Evolutionary conservation across 2,113 vertebrate genomes (phyloP).

Genomic region (Sebastes schlegelii): DNA sequence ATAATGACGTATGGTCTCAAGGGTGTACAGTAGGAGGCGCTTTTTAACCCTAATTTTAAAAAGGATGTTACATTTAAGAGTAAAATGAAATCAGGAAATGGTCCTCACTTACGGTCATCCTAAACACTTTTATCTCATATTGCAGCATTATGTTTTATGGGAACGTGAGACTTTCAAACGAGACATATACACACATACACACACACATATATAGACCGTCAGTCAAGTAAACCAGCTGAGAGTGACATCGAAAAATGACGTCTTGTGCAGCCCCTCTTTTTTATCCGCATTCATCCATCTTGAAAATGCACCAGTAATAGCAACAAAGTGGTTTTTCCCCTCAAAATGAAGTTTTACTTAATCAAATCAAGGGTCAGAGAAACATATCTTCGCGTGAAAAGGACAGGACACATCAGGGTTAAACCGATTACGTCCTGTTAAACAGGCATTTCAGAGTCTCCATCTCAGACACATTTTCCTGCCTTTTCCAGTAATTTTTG

Average conservation of each 20-base stretch:
- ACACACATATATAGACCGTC: slow-evolving; percentile 23
- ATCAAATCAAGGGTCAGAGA: slow-evolving; percentile 85
- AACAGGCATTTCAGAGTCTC: slow-evolving; percentile 85
- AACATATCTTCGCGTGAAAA: slow-evolving; percentile 84
- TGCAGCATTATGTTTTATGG: slow-evolving; percentile 72
- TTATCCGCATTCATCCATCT: slow-evolving; percentile 75
- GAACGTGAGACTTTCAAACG: slow-evolving; percentile 76
- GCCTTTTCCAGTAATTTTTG: slow-evolving; percentile 90
- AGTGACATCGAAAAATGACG: slow-evolving; percentile 80
- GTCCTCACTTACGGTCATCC: slow-evolving; percentile 75
- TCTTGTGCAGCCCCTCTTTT: slow-evolving; percentile 64
- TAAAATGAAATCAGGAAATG: slow-evolving; percentile 78
- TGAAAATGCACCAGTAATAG: slow-evolving; percentile 86
- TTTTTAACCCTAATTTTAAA: slow-evolving; percentile 28
- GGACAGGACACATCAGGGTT: slow-evolving; percentile 87
- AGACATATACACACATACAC: slow-evolving; percentile 39
- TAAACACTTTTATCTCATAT: slow-evolving; percentile 82
- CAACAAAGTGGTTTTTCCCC: slow-evolving; percentile 87
- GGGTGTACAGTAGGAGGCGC: neutral
- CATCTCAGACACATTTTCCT: slow-evolving; percentile 88
- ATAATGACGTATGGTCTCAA: slow-evolving; percentile 3
- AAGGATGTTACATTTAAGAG: slow-evolving; percentile 38
- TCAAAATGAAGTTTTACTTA: slow-evolving; percentile 86
- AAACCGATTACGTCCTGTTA: slow-evolving; percentile 86
- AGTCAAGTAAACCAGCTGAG: slow-evolving; percentile 76